Base-by-base conservation (phyloP, 1,140 invertebrate species). In the Drosophila triauraria region DNA sequence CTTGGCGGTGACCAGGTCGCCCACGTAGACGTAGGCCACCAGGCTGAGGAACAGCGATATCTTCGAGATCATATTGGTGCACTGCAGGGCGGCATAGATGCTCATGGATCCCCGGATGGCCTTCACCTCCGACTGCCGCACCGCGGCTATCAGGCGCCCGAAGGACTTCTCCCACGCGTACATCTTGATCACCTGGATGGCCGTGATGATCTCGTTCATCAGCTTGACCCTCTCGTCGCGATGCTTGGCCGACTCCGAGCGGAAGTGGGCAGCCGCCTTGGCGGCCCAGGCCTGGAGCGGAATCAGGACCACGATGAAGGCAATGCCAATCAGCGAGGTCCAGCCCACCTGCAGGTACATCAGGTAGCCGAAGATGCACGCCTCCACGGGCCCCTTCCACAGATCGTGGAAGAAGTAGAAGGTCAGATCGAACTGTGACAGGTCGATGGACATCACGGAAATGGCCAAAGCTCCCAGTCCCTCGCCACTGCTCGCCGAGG, bases 131-230 rank as follows among this genome's bases (percentile, higher is more conserved):
- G 83, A 85, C 38, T 94, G 94, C 77, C 96, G 93, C 9, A 95
- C 94, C 3, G 93, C 84, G 43, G 94, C 93, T 7, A 96, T 94
- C 13, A 96, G 80, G 56, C 94, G 93, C 1, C 94, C 94, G 75
- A 96, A 96, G 0, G 95, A 95, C 74, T 95, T 95, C 85, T 96
- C 96, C 96, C 96, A 96, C 0, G 95, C 95, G 88, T 96, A 96
- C 96, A 97, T 97, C 93, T 97, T 97, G 67, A 97, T 97, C 17
- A 97, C 95, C 85, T 95, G 94, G 15, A 95, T 95, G 6, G 95
- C 95, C 1, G 93, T 94, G 5, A 98, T 95, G 42, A 98, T 96
- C 85, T 98, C 97, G 80, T 96, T 97, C 94, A 97, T 97, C 10
- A 97, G 93, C 13, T 96, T 94, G 1, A 98, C 96, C 20, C 97